phyloP scores from a whole-genome alignment of 1,140 invertebrate species.

The Drosophila pectinifera region DNA sequence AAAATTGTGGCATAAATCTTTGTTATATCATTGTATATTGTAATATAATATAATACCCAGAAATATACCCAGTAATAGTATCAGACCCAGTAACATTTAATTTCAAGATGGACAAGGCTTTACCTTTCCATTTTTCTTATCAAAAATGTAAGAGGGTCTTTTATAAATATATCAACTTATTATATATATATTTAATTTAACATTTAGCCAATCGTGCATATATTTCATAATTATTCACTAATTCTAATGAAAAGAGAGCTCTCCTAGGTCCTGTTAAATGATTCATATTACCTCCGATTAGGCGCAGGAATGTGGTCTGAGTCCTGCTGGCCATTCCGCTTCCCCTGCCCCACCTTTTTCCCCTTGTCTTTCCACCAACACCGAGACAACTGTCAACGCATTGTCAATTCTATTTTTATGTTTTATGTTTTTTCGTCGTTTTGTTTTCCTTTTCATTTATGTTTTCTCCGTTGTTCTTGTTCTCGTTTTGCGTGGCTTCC shows the following conservation, averaged over 20 bases:
- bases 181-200: neutral
- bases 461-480: slow-evolving; percentile 47
- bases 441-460: slow-evolving; percentile 67
- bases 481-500: slow-evolving; percentile 63
- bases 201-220: too few species aligned
- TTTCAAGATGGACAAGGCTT: neutral
- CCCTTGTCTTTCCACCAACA: slow-evolving; percentile 29
- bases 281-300: neutral
- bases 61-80: too few species aligned
- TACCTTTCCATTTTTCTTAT: too few species aligned
- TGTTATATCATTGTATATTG: neutral
- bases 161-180: neutral
- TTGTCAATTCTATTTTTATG: slow-evolving; percentile 82
- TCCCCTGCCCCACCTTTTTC: neutral
- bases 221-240: too few species aligned
- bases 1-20: neutral
- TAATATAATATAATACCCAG: too few species aligned
- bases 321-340: slow-evolving; percentile 42
- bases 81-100: too few species aligned
- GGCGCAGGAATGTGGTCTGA: slow-evolving; percentile 18
- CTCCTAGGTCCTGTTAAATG: neutral
- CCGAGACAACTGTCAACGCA: slow-evolving; percentile 69
- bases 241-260: too few species aligned
- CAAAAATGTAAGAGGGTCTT: too few species aligned
- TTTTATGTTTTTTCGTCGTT: slow-evolving; percentile 70